A percentile compares a stretch with the other conserved stretches of the same genome.
Evolutionary conservation across 2,113 vertebrate genomes (phyloP).

Genomic region (Agapornis roseicollis): DNA sequence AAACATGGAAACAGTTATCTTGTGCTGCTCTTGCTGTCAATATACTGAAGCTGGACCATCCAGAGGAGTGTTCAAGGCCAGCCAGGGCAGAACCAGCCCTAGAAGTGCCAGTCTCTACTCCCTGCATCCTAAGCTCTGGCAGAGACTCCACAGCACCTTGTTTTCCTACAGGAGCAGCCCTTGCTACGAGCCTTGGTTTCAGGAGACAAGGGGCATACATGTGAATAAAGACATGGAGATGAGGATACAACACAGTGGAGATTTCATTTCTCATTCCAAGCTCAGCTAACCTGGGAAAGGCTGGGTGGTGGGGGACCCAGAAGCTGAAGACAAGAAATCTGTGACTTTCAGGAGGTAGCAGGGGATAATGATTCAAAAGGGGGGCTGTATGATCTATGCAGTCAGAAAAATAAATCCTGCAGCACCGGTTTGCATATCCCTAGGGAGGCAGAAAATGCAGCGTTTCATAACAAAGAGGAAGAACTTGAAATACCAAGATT

Average conservation of each 20-base stretch:
- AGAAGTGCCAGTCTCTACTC: neutral
- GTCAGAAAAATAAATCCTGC: neutral
- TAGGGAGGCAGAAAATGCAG: neutral
- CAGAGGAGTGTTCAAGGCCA: neutral
- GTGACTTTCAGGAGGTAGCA: neutral
- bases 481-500: neutral
- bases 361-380: neutral
- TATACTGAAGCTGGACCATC: neutral
- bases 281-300: neutral
- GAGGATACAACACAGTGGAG: neutral
- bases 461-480: neutral
- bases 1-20: neutral
- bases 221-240: neutral
- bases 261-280: neutral
- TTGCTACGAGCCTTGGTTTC: neutral
- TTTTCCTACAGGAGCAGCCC: neutral
- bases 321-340: neutral
- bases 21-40: neutral
- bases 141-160: neutral
- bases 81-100: neutral
- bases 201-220: accelerated
- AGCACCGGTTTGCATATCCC: neutral
- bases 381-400: neutral
- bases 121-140: neutral
- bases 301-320: neutral